Evolutionary conservation across 2,888 invertebrate species (phyloP), one percentile per base, ranked within the genome.

Genomic region (Apodemia mormo): DNA sequence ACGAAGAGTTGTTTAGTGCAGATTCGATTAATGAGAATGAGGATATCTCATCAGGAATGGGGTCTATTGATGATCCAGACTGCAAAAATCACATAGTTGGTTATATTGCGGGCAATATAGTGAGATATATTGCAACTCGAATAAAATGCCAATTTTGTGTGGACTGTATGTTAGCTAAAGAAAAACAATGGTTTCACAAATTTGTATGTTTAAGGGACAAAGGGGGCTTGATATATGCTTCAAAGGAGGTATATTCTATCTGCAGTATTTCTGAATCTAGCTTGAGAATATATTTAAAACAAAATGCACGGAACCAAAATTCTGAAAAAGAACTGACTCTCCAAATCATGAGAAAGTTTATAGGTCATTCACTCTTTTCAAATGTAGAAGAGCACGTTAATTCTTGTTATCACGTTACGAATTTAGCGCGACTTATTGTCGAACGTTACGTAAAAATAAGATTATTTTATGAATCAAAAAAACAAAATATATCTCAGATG

Each of bases 161-260:
- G 30, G 68, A 70, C 52, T 45, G 43, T 29, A 29, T 70, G 54
- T 43, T 68, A 4, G 37, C 68, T 12, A 66, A 68, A 14, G 67
- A 70, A 68, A 72, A 72, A 65, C 49, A 66, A 61, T 61, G 65
- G 64, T 70, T 68, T 67, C 70, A 72, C 64, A 66, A 68, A 64
- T 68, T 70, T 65, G 67, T 70, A 22, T 43, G 12, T 33, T 68
- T 70, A 45, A 66, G 70, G 8, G 68, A 72, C 64, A 66, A 70
- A 61, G 68, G 64, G n/a, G 70, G 70, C 54, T 70, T 72, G 56
- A 70, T 68, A 66, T 67, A 67, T 45, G 67, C 45, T 45, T 64
- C 68, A 29, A 49, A 70, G 45, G 61, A 56, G 43, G 67, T 67
- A 40, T 70, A 67, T 52, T 40, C 40, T 22, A 65, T 70, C 7